Base-by-base conservation (phyloP, 2,797 vertebrate genomes). In the Antennarius maculatus region DNA sequence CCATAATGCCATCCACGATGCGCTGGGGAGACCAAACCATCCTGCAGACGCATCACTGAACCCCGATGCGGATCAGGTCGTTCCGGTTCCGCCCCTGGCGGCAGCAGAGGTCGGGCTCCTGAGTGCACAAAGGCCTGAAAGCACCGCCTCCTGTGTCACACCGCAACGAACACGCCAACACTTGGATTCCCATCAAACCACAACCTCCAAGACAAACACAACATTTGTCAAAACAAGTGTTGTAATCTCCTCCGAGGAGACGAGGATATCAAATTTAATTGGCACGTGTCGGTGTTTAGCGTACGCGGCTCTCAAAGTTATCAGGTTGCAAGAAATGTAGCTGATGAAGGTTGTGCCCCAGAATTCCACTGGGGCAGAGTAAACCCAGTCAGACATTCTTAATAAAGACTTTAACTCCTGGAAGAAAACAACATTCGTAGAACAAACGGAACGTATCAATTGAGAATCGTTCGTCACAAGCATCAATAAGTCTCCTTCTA, bases 141-240 rank as follows among this genome's bases (percentile, higher is more conserved):
- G 31, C 37, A 3, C 9, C 72, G 54, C 47, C 53, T 9, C 54
- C 18, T 41, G 23, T 23, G 31, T 34, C 31, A 34, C 31, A 34
- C 31, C 31, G 34, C 72, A 71, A 79, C 56, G 71, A 75, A 63
- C 62, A 71, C 49, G 12, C 6, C 23, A 51, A 64, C 58, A 37
- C 69, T 66, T 43, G 15, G 50, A 57, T 78, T 68, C 61, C 67
- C 60, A 71, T 65, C 55, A 55, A 37, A 52, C 59, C 54, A 42
- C 52, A 27, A 47, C 23, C 49, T 49, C 48, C 8, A 23, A 41
- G 28, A 67, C 43, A 58, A 69, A 74, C 55, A 10, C 67, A 41
- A 3, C 23, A 14, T 52, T 48, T 13, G 17, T 60, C 55, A 58
- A 59, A 75, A 68, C 37, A 66, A 18, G 39, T 23, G 50, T 18